phyloP scores from a whole-genome alignment of 2,113 vertebrate species.

The Myotis davidii region DNA sequence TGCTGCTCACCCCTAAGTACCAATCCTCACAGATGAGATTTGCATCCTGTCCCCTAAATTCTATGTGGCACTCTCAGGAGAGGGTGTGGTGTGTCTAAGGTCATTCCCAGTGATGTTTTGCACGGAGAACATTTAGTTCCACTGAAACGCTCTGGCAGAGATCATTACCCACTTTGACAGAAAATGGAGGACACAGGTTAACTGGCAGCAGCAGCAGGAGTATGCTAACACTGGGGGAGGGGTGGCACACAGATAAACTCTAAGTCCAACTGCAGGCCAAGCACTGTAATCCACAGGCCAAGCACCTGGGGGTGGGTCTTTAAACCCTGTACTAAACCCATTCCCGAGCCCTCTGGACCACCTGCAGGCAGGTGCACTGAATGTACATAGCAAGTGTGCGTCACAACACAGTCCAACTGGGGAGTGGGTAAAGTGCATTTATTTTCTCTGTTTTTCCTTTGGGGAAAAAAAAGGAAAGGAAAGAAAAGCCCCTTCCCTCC shows the following conservation, averaged over 20 bases:
- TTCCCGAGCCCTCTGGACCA: background rate
- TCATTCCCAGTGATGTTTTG: background rate
- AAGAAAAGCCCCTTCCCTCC: background rate
- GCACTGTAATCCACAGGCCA: background rate
- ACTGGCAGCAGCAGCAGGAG: background rate
- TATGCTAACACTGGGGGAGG: too few species aligned
- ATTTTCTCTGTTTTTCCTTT: conserved; percentile 61
- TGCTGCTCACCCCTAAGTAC: background rate
- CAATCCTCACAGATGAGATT: background rate
- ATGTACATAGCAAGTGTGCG: background rate
- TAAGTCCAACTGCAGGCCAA: background rate
- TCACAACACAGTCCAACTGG: background rate
- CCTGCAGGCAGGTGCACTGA: background rate
- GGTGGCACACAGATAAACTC: background rate
- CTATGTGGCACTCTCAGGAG: background rate
- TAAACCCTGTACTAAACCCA: background rate
- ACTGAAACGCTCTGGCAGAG: background rate
- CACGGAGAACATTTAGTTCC: background rate
- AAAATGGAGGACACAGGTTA: conserved; percentile 21
- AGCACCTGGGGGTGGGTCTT: background rate
- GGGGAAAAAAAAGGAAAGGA: background rate
- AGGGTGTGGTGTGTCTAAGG: background rate
- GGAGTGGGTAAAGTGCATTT: conserved; percentile 66
- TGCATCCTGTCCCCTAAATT: background rate
- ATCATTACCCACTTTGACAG: background rate